Evolutionary conservation across 2,888 invertebrate species (phyloP), one percentile per base, ranked within the genome.

Genomic region (Sesia bembeciformis): DNA sequence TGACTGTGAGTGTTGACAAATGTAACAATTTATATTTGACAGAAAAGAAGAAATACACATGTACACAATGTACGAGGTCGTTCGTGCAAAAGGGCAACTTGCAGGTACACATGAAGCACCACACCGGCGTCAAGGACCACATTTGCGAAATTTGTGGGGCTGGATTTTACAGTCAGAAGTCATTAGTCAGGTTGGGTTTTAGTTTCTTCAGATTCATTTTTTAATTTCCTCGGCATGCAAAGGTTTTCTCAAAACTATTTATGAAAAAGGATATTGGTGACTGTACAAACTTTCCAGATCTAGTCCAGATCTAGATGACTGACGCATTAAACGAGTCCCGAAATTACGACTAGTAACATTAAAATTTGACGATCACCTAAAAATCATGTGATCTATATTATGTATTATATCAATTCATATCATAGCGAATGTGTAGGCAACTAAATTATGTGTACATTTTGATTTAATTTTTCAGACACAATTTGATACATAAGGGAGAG

Each of bases 61-160:
- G 90, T 58, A 54, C 71, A n/a, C 78, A 87, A 58, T 90, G 90
- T 57, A 72, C 84, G 4, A 78, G 84, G 62, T 76, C 90, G 40
- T 90, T 90, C 66, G 76, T 84, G 8, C 90, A 89, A 58, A 90
- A 84, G 60, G 76, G 78, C 57, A 89, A 89, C 62, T 67, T 88
- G 56, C 55, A 76, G 39, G 74, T 78, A 4, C 90, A 90, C 56
- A 64, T 82, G 40, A 90, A 90, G 65, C 84, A 87, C 59, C 90
- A 90, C 57, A 74, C 81, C 2, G 90, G 90, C 43, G 66, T 88
- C 40, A 90, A 88, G 59, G 90, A 90, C 63, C 89, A 90, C 43
- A 88, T 90, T 59, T 90, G 90, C 63, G 90, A 90, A 65, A 62
- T 90, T 41, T 90, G 90, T 63, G 90, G 90, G n/a, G 82, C 90